Evolutionary conservation across 2,888 invertebrate genomes (phyloP), one percentile per base, ranked within the genome.

Genomic region (Drosophila tanythrix): DNA sequence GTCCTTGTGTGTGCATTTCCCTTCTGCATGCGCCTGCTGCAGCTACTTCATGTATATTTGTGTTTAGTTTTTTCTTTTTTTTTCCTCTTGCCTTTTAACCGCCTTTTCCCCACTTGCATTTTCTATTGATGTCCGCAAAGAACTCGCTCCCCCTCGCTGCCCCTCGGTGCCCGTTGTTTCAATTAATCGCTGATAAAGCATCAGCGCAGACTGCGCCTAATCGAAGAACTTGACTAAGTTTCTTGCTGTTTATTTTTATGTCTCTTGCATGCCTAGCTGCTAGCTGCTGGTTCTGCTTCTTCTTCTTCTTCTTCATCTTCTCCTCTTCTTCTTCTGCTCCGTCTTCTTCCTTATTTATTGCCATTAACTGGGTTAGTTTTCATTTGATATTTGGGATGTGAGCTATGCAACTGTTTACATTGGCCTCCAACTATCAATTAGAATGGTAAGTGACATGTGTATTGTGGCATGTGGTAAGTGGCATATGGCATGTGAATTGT

Each of bases 281-380:
- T 43, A 2, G 21, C 21, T 43, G 43, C 21, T 13, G 11, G 8
- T 53, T 8, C 10, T 27, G n/a, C 27, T 4, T 15, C 21, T 15
- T 35, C 6, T 3, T 55, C 25, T 21, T 21, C 18, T 51, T 5
- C 13, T 1, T 27, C 40, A 36, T 13, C 18, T 36, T 25, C 11
- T 18, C 29, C 4, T 18, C 6, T n/a, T 15, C 11, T 36, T 4
- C 15, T 2, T 0, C 33, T 8, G 1, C 27, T 43, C 10, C 40
- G 36, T 8, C 38, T 27, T 3, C 48, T 58, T 6, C 7, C 52
- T 27, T 21, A 48, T 52, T 64, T 53, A 62, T 52, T 77, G 57
- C 53, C 38, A 57, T 75, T 81, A 86, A 83, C 82, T 87, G 87
- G 87, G 87, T 74, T 86, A 81, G 67, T 74, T 87, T 79, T 76